Conservation (phyloP, 2,888 invertebrate species). For the Archaeoteleia sp. region DNA sequence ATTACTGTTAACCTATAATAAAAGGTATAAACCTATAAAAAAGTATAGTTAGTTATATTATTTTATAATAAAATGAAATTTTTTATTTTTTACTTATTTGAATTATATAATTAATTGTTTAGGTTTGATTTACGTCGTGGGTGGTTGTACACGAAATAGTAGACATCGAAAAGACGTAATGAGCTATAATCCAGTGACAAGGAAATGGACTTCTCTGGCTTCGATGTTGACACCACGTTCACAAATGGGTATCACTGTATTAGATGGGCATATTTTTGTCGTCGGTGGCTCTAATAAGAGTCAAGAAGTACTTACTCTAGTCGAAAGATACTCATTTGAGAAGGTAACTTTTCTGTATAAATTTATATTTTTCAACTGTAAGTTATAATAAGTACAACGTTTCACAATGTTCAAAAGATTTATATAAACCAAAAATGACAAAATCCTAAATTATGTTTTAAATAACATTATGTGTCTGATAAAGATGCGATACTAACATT, state of each 20-base stretch:
- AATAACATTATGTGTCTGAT: slow-evolving; percentile 3
- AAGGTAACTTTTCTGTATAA: slow-evolving; percentile 76
- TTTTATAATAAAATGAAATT: no score
- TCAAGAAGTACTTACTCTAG: slow-evolving; percentile 86
- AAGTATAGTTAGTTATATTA: no score
- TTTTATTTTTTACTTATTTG: not conserved
- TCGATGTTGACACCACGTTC: slow-evolving; percentile 88
- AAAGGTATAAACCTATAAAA: no score
- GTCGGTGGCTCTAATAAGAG: slow-evolving; percentile 92
- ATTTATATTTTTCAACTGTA: not conserved
- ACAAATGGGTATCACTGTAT: slow-evolving; percentile 92
- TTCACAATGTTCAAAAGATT: no score
- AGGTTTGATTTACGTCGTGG: slow-evolving; percentile 92
- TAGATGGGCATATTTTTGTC: slow-evolving; percentile 89
- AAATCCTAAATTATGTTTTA: no score
- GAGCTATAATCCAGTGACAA: slow-evolving; percentile 87
- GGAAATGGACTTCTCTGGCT: slow-evolving; percentile 86
- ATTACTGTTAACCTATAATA: no score
- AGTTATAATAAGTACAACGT: not conserved
- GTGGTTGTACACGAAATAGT: slow-evolving; percentile 89
- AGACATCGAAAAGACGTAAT: slow-evolving; percentile 87
- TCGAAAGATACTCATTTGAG: slow-evolving; percentile 88
- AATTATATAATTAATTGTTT: slow-evolving; percentile 40
- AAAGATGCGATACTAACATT: not conserved
- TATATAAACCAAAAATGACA: no score